Base-by-base conservation (phyloP, 2,797 vertebrate species). In the Phalanger gymnotis region DNA sequence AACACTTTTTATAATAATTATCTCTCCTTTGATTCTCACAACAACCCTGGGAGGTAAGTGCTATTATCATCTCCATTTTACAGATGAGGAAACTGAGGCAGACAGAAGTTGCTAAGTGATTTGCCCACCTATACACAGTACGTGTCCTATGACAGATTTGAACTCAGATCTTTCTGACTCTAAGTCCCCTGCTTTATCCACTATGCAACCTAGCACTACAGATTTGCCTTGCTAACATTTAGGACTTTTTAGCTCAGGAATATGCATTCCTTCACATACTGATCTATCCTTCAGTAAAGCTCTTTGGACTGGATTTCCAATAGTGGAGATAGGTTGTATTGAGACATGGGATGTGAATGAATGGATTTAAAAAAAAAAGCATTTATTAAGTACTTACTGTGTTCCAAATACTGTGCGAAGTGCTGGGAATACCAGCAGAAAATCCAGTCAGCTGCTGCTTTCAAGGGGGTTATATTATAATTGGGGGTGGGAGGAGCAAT, bases 131-230 rank as follows among this genome's bases (percentile, higher is more conserved):
- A 40, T 91, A 96, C 52, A 81, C 90, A 96, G 19, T 51, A 40
- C 6, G 0, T 81, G 34, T 53, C 94, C 95, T 40, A 91, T 13
- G 81, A 93, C 93, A 94, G 93, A 51, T 34, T 31, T 94, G 90
- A 97, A 92, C 19, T 30, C 27, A 16, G 54, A 54, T 93, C 90
- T 0, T 0, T 87, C 94, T 34, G 66, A 47, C 57, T 52, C 91
- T 92, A 52, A 91, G 94, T 16, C 57, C 51, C 27, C 9, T 56
- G 66, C 73, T 90, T 92, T 90, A 92, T 40, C 11, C 28, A 27
- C 28, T 55, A 55, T 25, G 27, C 56, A 57, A 57, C 7, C 28
- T 57, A 57, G 27, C 27, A 30, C 27, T 25, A 19, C 30, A 61
- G 57, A 61, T 9, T 19, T 16, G 2, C 4, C 16, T 22, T 51